Evolutionary conservation across 1,140 invertebrate genomes (phyloP), one percentile per base, ranked within the genome.

Genomic region (Monomorium pharaonis): DNA sequence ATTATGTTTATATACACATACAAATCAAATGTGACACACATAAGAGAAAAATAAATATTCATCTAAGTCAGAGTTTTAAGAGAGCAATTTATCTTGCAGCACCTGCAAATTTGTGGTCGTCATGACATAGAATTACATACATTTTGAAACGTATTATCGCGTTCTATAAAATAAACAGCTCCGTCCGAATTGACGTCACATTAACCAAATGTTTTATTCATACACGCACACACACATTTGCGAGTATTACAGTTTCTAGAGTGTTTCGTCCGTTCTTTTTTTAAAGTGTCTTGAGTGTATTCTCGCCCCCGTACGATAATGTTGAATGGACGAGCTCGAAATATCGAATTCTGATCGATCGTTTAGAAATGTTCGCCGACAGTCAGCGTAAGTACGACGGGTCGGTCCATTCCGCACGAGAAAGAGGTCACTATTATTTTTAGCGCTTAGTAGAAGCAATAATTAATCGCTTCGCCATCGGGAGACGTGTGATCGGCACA

Each of bases 361-460:
- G 70, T 67, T 67, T 51, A 51, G 44, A 24, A 44, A 58, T 44
- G n/a, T 51, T 16, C 12, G 18, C 21, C 33, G 33, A 80, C 21
- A 80, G 62, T 80, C 76, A n/a, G 33, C 60, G 21, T 69, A 51
- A 16, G 47, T 51, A 62, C 75, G 44, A 49, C 85, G 76, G 21
- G 42, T n/a, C 51, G 18, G 33, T 78, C 49, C 24, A 37, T 21
- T 47, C 49, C 69, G 63, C 47, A 37, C 58, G 49, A 49, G 58
- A 69, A 87, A 80, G 58, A 86, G 85, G 89, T 89, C 88, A 65
- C n/a, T 69, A 89, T 75, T 89, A 90, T 90, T 89, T 89, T 89
- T 90, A 89, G 77, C 88, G n/a, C 37, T 69, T 24, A 24, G 67
- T 58, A 24, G 49, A 37, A 62, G 88, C 30, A 76, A 89, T 87